Conservation (phyloP, 2,888 invertebrate species). For the Cheilosia vulpina region DNA sequence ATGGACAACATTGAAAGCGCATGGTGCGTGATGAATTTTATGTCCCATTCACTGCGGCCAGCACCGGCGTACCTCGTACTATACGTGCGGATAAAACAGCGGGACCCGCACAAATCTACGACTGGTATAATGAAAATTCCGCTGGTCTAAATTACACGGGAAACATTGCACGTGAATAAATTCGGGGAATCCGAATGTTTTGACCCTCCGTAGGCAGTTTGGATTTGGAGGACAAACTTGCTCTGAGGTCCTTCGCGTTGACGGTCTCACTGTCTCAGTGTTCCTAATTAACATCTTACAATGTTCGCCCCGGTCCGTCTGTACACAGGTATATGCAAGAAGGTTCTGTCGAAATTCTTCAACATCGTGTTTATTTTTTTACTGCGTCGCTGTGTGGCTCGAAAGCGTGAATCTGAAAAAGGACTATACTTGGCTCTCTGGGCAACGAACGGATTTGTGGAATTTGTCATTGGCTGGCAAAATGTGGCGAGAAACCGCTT, state of each 20-base stretch:
- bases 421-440: slow-evolving; percentile 7
- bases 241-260: slow-evolving; percentile 5
- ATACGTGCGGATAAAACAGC: background rate
- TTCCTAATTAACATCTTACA: slow-evolving; percentile 72
- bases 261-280: background rate
- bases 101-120: slow-evolving; percentile 27
- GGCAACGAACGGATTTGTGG: slow-evolving; percentile 51
- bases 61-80: background rate
- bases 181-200: slow-evolving; percentile 55
- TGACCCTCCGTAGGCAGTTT: slow-evolving; percentile 2
- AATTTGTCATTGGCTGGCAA: slow-evolving; percentile 60
- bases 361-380: slow-evolving; percentile 37
- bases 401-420: slow-evolving; percentile 8
- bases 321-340: slow-evolving; percentile 1
- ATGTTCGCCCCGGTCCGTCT: slow-evolving; percentile 9
- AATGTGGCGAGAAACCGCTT: slow-evolving; percentile 54
- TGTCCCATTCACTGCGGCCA: slow-evolving; percentile 39
- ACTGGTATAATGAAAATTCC: slow-evolving; percentile 67
- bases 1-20: slow-evolving; percentile 19
- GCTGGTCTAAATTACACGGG: slow-evolving; percentile 69
- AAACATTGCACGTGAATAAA: slow-evolving; percentile 64
- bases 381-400: background rate
- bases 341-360: slow-evolving; percentile 47
- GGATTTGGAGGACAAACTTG: slow-evolving; percentile 20
- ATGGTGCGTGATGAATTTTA: slow-evolving; percentile 53